phyloP scores from a whole-genome alignment of 1,140 invertebrate genomes.

The Scaptomyza graminum region DNA sequence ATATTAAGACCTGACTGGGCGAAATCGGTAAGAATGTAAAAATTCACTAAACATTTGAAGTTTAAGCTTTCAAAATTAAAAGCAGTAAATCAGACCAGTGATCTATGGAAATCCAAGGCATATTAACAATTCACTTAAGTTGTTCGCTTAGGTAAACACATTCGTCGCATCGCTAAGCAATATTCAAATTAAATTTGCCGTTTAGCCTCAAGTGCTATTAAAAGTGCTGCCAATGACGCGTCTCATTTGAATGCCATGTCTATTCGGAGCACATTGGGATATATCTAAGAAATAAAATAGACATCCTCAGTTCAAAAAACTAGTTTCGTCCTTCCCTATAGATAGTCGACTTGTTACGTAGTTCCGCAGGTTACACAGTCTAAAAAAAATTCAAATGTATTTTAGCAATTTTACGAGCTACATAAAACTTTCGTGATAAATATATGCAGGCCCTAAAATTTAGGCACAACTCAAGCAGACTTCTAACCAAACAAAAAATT shows the following conservation, averaged over 20 bases:
- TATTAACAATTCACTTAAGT: not conserved
- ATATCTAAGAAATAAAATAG: not conserved
- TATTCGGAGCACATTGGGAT: not conserved
- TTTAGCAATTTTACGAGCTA: too few species aligned
- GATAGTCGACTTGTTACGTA: not conserved
- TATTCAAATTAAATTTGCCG: constrained; percentile 47
- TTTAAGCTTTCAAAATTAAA: not conserved
- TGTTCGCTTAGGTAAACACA: constrained; percentile 6
- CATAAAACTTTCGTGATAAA: too few species aligned
- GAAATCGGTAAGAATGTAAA: constrained; percentile 27
- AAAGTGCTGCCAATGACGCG: constrained; percentile 56
- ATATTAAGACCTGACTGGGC: constrained; percentile 28
- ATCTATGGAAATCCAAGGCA: not conserved
- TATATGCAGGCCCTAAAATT: too few species aligned
- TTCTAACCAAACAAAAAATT: too few species aligned
- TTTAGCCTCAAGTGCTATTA: constrained; percentile 22
- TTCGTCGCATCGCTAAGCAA: constrained; percentile 5
- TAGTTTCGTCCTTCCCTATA: too few species aligned
- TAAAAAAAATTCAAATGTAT: too few species aligned
- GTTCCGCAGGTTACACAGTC: not conserved
- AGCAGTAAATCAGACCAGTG: constrained; percentile 9
- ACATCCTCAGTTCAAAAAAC: not conserved
- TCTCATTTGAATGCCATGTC: constrained; percentile 55
- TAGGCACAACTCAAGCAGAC: too few species aligned
- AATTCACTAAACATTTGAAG: constrained; percentile 49